These are phyloP conservation scores for Catharus bicknelli DNA, from an alignment of 2,113 vertebrate species.

Conservation along the genomic window DNA sequence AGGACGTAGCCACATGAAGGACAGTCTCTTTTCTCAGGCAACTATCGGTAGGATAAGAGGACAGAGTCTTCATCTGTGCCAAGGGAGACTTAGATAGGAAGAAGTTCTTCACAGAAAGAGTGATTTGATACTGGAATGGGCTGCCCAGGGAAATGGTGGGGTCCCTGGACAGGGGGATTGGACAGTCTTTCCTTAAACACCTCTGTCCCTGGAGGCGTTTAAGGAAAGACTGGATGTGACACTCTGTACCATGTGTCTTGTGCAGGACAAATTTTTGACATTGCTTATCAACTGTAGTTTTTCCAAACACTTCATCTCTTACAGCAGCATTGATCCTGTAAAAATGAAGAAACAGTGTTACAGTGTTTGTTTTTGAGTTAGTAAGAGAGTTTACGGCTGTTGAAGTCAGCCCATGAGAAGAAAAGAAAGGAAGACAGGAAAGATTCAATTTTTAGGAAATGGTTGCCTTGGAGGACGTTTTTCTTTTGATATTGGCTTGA, in stretches of 20 bases:
- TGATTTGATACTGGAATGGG: not conserved
- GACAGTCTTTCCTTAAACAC: too few relatives aligned
- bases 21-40: not conserved
- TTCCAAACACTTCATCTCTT: not conserved
- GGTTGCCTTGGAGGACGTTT: not conserved
- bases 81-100: not conserved
- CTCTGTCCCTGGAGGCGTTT: not conserved
- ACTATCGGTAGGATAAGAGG: not conserved
- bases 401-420: not conserved
- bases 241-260: not conserved
- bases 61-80: not conserved
- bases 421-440: not conserved
- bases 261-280: not conserved
- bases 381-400: fast-evolving
- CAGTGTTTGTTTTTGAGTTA: not conserved
- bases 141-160: not conserved
- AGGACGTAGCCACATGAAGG: not conserved
- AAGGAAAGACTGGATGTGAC: not conserved
- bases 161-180: not conserved
- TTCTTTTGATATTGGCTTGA: not conserved
- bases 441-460: not conserved
- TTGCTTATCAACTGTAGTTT: not conserved
- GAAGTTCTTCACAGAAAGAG: not conserved
- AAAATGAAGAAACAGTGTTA: not conserved
- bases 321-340: not conserved